Conservation (phyloP, 2,113 vertebrate species). For the Salvelinus alpinus region DNA sequence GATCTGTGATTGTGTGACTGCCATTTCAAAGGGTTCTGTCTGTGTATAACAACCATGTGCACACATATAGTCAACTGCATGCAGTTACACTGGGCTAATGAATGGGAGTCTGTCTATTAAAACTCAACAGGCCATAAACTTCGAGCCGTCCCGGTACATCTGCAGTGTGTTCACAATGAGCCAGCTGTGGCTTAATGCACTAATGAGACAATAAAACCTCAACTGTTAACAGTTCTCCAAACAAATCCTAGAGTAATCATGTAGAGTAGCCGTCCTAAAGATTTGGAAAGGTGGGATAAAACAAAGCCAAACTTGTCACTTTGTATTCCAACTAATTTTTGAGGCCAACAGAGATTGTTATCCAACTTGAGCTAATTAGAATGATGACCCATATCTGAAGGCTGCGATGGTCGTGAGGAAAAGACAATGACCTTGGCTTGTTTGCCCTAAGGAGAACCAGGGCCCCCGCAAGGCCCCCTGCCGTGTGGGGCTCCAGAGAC, state of each 20-base stretch:
- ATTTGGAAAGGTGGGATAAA: background rate
- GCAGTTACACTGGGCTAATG: background rate
- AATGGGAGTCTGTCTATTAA: background rate
- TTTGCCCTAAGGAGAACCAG: constrained; percentile 27
- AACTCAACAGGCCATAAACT: background rate
- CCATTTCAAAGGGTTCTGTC: constrained; percentile 21
- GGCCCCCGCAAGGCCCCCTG: background rate
- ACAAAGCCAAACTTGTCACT: background rate
- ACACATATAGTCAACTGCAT: background rate
- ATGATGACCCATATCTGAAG: constrained; percentile 25
- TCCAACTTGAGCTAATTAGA: constrained; percentile 33
- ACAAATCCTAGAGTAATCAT: constrained; percentile 24
- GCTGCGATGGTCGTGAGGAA: constrained; percentile 21
- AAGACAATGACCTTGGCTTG: constrained; percentile 47
- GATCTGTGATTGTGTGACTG: constrained; percentile 12
- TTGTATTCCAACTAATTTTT: background rate
- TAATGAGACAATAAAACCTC: constrained; percentile 39
- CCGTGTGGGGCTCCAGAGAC: background rate
- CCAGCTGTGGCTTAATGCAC: background rate
- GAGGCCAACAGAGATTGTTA: background rate
- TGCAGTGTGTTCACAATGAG: background rate
- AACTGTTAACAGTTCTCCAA: constrained; percentile 28
- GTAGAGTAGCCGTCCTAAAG: constrained; percentile 30
- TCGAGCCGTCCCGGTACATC: background rate
- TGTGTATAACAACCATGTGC: background rate